Evolutionary conservation across 2,888 invertebrate species (phyloP).

Genomic region (Himalopsyche anomala): DNA sequence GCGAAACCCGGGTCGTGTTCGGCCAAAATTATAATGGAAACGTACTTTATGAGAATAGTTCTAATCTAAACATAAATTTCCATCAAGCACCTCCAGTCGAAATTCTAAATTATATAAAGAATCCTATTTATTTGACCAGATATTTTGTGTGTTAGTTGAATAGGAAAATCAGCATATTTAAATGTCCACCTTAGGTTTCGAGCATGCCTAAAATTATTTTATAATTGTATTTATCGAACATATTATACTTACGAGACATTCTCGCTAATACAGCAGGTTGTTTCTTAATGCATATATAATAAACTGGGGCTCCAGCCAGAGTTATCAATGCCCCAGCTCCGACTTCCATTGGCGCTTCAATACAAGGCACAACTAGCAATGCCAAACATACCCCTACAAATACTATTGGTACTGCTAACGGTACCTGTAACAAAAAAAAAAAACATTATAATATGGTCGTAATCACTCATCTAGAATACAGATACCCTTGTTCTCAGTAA

Average conservation of each 20-base stretch:
- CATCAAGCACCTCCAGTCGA: neutral
- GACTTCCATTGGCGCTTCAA: conserved; percentile 88
- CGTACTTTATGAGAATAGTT: too few relatives aligned
- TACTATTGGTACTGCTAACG: conserved; percentile 83
- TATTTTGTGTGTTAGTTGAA: too few relatives aligned
- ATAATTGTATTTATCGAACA: neutral
- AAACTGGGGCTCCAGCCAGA: conserved; percentile 89
- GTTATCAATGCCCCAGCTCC: conserved; percentile 88
- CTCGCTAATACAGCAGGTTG: conserved; percentile 79
- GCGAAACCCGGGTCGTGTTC: too few relatives aligned
- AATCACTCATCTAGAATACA: too few relatives aligned
- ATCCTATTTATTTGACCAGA: too few relatives aligned
- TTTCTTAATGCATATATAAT: conserved; percentile 84
- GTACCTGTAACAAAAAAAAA: conserved; percentile 77
- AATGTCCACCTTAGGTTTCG: too few relatives aligned
- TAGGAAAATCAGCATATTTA: too few relatives aligned
- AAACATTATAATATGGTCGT: too few relatives aligned
- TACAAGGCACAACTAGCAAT: conserved; percentile 86
- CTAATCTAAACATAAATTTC: too few relatives aligned
- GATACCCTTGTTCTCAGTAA: too few relatives aligned
- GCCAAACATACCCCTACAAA: conserved; percentile 88
- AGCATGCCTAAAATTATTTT: neutral
- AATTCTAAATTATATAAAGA: too few relatives aligned
- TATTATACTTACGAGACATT: conserved; percentile 78
- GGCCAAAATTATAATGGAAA: too few relatives aligned